Base-by-base conservation (phyloP, 2,113 vertebrate genomes). In the Thamnophis sirtalis region DNA sequence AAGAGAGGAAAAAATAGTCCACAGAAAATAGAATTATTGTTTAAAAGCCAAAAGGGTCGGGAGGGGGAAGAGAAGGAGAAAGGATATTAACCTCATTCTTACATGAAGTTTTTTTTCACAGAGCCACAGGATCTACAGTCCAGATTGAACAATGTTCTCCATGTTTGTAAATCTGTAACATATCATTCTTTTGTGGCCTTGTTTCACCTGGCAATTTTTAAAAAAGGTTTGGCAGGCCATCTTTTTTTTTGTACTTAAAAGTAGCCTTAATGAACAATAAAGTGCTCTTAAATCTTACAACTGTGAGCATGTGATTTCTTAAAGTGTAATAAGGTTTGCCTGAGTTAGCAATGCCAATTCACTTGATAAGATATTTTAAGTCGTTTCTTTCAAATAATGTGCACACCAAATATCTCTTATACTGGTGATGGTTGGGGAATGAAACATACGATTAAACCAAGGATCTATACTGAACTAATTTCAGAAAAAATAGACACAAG, bases 201-300 rank as follows among this genome's bases (percentile, higher is more conserved):
- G 98, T 98, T 98, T 98, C 98, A 98, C 97, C 98, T 98, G 98
- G 97, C 95, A 97, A 96, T 95, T 96, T 98, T 97, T 97, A 96
- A 98, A 97, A 98, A 99, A 98, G 98, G 98, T 98, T 99, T 99
- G 99, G 98, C 98, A 98, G 99, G 99, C 99, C 99, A 99, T 98
- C 98, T 98, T 98, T 98, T 98, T 98, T 98, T 99, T 99, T 99
- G 98, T 99, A 99, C 98, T 98, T 98, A 98, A 98, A 98, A 99
- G 98, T 99, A 99, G 99, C 99, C 99, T 99, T 98, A 98, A 99
- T 98, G 98, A 99, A 99, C 99, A 99, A 99, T 99, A 99, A 99
- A 99, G 98, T 99, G 99, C 99, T 99, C 99, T 99, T 99, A 99
- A 99, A 99, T 86, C 91, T 98, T 98, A 98, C 97, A n/a, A 53